Percentiles rank a stretch among this genome's conserved stretches.
Conservation (phyloP, 2,113 vertebrate species). For the Neoarius graeffei region DNA sequence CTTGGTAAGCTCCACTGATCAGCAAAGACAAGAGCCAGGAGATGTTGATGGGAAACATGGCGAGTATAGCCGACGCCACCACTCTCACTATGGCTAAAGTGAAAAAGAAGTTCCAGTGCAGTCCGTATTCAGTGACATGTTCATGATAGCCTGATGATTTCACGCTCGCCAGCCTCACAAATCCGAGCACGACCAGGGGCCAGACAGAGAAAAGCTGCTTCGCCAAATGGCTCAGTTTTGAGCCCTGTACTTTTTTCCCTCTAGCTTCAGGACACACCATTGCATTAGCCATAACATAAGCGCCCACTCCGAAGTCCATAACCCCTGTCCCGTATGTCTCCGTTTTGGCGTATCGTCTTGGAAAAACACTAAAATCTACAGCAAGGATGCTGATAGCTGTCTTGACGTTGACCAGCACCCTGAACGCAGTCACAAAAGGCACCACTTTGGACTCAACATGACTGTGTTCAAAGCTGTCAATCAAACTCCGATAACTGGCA, state of each 20-base stretch:
- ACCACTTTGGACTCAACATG: conserved; percentile 71
- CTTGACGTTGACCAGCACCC: conserved; percentile 83
- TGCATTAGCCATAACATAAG: conserved; percentile 86
- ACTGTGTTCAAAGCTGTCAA: conserved; percentile 72
- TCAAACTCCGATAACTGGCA: conserved; percentile 47
- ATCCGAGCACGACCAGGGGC: conserved; percentile 83
- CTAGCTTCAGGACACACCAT: conserved; percentile 87
- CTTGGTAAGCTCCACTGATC: conserved; percentile 79
- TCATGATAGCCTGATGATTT: conserved; percentile 88
- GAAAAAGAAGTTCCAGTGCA: conserved; percentile 99
- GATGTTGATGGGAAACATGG: conserved; percentile 69
- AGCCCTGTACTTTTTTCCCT: conserved; percentile 59
- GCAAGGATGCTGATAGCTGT: conserved; percentile 90
- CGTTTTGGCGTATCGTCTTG: conserved; percentile 87
- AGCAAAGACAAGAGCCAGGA: conserved; percentile 78
- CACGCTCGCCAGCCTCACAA: conserved; percentile 78
- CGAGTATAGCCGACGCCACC: conserved; percentile 79
- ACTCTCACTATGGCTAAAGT: conserved; percentile 85
- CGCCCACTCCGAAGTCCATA: conserved; percentile 94
- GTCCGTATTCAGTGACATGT: conserved; percentile 89
- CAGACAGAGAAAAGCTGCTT: conserved; percentile 82
- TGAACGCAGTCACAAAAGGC: conserved; percentile 83
- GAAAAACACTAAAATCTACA: conserved; percentile 90
- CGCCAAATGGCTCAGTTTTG: conserved; percentile 64
- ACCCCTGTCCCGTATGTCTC: conserved; percentile 92